These are phyloP conservation scores for Peromyscus aztecus DNA, from an alignment of 2,797 vertebrate species.

Conservation along the genomic window DNA sequence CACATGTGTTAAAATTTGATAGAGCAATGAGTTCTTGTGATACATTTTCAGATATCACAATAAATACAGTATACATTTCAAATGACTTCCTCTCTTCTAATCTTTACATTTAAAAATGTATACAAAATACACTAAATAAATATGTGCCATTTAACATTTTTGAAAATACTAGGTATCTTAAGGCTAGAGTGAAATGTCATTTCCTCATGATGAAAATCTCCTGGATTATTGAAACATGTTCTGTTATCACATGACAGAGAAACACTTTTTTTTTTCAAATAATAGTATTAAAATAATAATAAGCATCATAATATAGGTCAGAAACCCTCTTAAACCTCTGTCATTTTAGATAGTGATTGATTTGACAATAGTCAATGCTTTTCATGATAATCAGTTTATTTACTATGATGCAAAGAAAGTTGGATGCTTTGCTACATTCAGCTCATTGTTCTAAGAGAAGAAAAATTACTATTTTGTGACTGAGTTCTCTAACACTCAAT, in stretches of 20 bases:
- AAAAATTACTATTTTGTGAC: neutral
- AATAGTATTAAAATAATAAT: neutral
- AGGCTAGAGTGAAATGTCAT: neutral
- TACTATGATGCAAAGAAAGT: neutral
- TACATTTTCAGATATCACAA: neutral
- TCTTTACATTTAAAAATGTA: neutral
- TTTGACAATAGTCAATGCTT: neutral
- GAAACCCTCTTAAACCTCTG: neutral
- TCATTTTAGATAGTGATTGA: neutral
- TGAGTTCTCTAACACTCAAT: neutral
- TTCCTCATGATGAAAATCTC: neutral
- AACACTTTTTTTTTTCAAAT: neutral
- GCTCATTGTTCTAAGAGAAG: neutral
- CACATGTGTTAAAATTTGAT: neutral
- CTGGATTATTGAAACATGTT: neutral
- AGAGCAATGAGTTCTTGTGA: neutral
- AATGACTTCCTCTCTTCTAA: neutral
- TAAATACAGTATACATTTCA: neutral
- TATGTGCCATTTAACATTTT: neutral
- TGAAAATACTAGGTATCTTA: neutral
- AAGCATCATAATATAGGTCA: neutral
- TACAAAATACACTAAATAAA: neutral
- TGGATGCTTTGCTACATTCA: neutral
- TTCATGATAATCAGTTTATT: neutral
- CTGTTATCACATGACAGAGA: neutral